Evolutionary conservation across 2,888 invertebrate genomes (phyloP).

Genomic region (Lithophane semibrunnea): DNA sequence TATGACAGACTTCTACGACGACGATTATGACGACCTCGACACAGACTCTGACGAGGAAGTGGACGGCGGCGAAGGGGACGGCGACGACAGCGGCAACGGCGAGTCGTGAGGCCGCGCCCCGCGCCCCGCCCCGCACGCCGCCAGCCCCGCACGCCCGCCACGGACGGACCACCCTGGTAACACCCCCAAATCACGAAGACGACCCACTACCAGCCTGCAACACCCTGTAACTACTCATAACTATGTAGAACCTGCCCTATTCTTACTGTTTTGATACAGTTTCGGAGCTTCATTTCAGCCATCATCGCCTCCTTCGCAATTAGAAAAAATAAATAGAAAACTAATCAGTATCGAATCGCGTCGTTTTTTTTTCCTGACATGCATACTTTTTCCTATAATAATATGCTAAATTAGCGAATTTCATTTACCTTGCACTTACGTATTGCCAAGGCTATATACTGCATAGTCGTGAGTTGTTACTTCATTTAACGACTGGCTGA

Average conservation of each 20-base stretch:
- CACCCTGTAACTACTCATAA: constrained; percentile 25
- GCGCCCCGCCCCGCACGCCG: constrained; percentile 59
- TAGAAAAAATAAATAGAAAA: constrained; percentile 31
- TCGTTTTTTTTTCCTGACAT: constrained; percentile 40
- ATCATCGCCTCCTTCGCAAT: neutral
- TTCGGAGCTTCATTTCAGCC: neutral
- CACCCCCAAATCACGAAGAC: constrained; percentile 14
- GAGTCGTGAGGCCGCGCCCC: constrained; percentile 93
- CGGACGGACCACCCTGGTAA: constrained; percentile 67
- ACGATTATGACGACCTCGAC: constrained; percentile 97
- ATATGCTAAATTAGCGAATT: constrained; percentile 35
- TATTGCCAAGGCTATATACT: constrained; percentile 47
- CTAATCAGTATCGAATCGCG: constrained; percentile 50
- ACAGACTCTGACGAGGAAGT: constrained; percentile 92
- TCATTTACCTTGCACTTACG: constrained; percentile 55
- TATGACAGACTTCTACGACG: constrained; percentile 99
- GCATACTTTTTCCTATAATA: constrained; percentile 30
- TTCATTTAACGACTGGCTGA: constrained; percentile 62
- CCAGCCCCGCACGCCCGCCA: constrained; percentile 58
- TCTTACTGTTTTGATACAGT: neutral
- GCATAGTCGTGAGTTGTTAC: constrained; percentile 52
- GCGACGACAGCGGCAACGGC: constrained; percentile 97
- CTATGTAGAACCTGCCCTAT: constrained; percentile 10
- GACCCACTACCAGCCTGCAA: constrained; percentile 19
- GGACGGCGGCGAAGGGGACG: constrained; percentile 94